Conservation (phyloP, 1,140 invertebrate genomes). For the Drosophila kikkawai region DNA sequence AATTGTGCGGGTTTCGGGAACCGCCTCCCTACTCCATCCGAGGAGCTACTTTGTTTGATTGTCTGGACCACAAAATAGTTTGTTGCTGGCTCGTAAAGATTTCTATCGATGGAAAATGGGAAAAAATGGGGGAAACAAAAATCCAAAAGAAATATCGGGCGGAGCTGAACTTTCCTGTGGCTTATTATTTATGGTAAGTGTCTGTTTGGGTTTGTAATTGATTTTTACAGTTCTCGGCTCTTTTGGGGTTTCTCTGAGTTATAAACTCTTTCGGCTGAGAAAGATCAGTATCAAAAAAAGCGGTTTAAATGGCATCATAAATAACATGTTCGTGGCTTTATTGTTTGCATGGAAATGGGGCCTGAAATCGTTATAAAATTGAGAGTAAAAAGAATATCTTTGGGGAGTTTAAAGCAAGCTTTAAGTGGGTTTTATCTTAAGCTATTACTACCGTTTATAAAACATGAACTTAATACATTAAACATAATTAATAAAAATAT, state of each 20-base stretch:
- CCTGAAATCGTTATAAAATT: neutral
- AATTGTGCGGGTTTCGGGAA: conserved; percentile 61
- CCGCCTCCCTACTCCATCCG: conserved; percentile 29
- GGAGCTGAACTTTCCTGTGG: conserved; percentile 22
- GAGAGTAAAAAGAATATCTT: neutral
- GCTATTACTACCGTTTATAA: neutral
- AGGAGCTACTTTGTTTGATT: conserved; percentile 60
- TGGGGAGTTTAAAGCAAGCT: neutral
- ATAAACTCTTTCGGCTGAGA: conserved; percentile 37
- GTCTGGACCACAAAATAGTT: conserved; percentile 68
- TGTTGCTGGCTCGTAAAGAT: conserved; percentile 69
- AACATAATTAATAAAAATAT: too few species aligned
- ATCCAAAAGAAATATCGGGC: conserved; percentile 24
- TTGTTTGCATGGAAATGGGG: conserved; percentile 12
- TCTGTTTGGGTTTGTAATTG: conserved; percentile 68
- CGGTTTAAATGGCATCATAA: conserved; percentile 52
- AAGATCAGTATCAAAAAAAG: conserved; percentile 39
- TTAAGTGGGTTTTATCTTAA: neutral
- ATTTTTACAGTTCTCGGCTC: conserved; percentile 65
- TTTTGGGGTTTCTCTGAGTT: conserved; percentile 24
- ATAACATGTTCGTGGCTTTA: conserved; percentile 40
- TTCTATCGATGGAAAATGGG: conserved; percentile 40
- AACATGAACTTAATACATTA: neutral
- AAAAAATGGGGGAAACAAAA: neutral
- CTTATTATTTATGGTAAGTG: conserved; percentile 76